Percentiles rank a stretch among this genome's conserved stretches.
Conservation (phyloP, 2,888 invertebrate species). For the Hermodice carunculata region DNA sequence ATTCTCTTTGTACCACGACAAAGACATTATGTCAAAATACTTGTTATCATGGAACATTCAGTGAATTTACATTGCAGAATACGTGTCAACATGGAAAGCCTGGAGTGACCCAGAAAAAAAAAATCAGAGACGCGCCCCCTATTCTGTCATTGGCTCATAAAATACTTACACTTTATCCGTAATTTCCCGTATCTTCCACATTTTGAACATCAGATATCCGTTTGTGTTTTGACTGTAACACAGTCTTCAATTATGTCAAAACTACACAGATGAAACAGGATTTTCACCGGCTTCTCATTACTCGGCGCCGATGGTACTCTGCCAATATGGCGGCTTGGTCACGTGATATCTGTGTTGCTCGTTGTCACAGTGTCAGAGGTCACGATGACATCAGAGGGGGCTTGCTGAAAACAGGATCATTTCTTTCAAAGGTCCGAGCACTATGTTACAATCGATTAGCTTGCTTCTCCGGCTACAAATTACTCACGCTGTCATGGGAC, state of each 20-base stretch:
- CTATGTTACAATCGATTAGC: too few species aligned
- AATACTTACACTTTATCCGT: constrained; percentile 42
- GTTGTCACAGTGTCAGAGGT: too few species aligned
- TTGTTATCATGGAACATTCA: too few species aligned
- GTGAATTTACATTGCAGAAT: neutral
- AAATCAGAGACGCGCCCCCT: neutral
- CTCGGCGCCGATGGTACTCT: neutral
- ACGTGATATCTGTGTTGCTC: constrained; percentile 7
- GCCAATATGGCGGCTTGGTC: constrained; percentile 10
- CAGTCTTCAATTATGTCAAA: neutral
- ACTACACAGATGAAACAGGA: constrained; percentile 7
- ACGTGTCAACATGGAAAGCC: neutral
- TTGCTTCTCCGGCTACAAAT: too few species aligned
- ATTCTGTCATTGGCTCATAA: neutral
- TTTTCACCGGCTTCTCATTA: neutral
- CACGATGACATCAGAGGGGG: too few species aligned
- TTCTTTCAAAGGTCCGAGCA: too few species aligned
- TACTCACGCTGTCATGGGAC: too few species aligned
- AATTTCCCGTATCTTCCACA: constrained; percentile 40
- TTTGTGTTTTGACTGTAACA: neutral
- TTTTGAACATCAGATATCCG: constrained; percentile 7
- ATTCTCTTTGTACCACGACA: too few species aligned
- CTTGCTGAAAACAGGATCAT: too few species aligned
- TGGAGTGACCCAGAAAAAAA: constrained; percentile 4
- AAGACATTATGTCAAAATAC: too few species aligned